Evolutionary conservation across 2,888 invertebrate genomes (phyloP), one percentile per base, ranked within the genome.

Genomic region (Nematopogon swammerdamellus): DNA sequence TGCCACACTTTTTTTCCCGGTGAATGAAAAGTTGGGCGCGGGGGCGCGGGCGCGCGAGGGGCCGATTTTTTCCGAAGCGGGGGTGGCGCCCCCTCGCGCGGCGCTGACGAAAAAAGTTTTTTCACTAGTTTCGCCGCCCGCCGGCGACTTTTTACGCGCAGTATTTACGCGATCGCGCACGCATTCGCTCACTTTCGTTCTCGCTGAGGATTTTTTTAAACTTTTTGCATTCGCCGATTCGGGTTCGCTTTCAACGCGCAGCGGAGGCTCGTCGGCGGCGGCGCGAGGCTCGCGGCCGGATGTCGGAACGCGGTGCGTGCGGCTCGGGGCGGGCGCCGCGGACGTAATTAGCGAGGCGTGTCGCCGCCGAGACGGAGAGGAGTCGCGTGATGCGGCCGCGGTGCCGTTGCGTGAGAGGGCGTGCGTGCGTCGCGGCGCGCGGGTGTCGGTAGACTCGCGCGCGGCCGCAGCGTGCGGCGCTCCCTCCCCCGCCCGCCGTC

Each of bases 1-100:
- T 80, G 80, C 80, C 80, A 80, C 80, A 79, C 79, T 80, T 80
- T 80, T 80, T 80, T 79, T 70, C 72, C 70, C 71, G 64, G 75
- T 80, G 83, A 84, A 84, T 84, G 84, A 82, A 82, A 83, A 81
- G 80, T 83, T 82, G 70, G 75, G 77, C 72, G 68, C 70, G 64
- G n/a, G n/a, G n/a, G 72, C 65, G 72, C 70, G 72, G n/a, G n/a
- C n/a, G 66, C 65, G 72, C 66, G 73, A 70, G 74, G 75, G 71
- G 61, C 66, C 58, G 71, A 71, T 76, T 80, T 79, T 79, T 77
- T 74, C 70, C 69, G n/a, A n/a, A n/a, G n/a, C n/a, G 68, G 75
- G 74, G 75, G 75, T 70, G 71, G 65, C 65, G 63, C 69, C 72
- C 74, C 70, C 73, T 70, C 68, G 67, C 68, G 67, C 68, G 67